Evolutionary conservation across 2,888 invertebrate genomes (phyloP), one percentile per base, ranked within the genome.

Genomic region (Pyrochroa serraticornis): DNA sequence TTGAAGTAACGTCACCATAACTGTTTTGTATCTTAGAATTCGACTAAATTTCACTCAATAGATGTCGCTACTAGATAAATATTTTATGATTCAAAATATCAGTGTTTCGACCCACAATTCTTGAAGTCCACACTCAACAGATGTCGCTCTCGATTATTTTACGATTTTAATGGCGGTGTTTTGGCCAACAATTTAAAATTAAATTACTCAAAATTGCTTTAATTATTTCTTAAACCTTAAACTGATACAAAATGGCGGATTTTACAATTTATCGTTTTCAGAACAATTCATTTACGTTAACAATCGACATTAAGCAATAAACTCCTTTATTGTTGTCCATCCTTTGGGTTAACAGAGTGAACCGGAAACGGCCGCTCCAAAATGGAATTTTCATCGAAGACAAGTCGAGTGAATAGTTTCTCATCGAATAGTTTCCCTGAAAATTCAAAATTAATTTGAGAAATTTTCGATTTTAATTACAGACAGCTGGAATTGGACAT

Each of bases 341-440:
- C 10, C 39, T 41, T 7, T 9, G 7, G 38, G 10, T 30, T 22
- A 10, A 39, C 0, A 9, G 1, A 6, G 33, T 53, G n/a, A 41
- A 39, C 31, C 39, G 9, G 35, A 54, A 54, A 8, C 46, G 8
- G 6, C 45, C 54, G n/a, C 45, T 46, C 33, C 33, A 54, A 35
- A 47, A 54, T 31, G 53, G 46, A 14, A 52, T 32, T n/a, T 30
- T 33, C 22, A 38, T 31, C 33, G 13, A 60, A 38, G 14, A 63
- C 64, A n/a, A 52, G 34, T 31, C 45, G 51, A 7, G 33, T 7
- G 8, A 61, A 50, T 43, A 9, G 35, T 63, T 52, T 35, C 41
- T 53, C 22, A 54, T n/a, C 31, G 48, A 44, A 22, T 52, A 58
- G 10, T 47, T 44, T 2, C 52, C 58, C 58, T 55, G 33, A 41